Evolutionary conservation across 2,888 invertebrate species (phyloP), one percentile per base, ranked within the genome.

Genomic region (Ditylenchus weischeri): DNA sequence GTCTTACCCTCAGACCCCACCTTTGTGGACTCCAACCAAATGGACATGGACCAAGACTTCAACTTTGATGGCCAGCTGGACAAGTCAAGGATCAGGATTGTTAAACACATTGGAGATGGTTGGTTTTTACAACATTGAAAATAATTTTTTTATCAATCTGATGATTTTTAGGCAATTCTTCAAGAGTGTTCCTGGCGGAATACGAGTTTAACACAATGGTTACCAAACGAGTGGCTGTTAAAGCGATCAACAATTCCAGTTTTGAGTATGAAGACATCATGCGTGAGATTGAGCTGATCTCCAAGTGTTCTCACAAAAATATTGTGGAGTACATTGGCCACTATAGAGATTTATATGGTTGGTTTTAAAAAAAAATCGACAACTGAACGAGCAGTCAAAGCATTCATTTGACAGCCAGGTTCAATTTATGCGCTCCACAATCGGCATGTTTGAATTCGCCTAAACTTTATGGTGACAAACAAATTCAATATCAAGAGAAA

Each of bases 241-340:
- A 73, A 62, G 69, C 59, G 5, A 48, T 72, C 7, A 35, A 64
- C 57, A 58, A 57, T 10, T 69, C 63, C 50, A 58, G 51, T 18
- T 65, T 60, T 19, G 63, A 68, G 21, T 49, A 66, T 11, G 66
- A 60, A 2, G 68, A 71, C 13, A 59, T 64, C 15, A 62, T 63
- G 23, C 64, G 60, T 19, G 69, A 74, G 43, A 54, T 69, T 50
- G 57, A 57, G 57, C 62, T 64, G 38, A 69, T 66, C 57, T 35
- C 51, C 29, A 54, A 54, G 43, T 68, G 66, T 47, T 51, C 63
- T 48, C 76, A 69, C 58, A 64, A 54, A 49, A 77, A 77, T 48
- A 76, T 74, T 48, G 76, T 74, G 1, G 63, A 54, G n/a, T 74
- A 62, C 54, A 63, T 74, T 43, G 75, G 71, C 15, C 60, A 67